Evolutionary conservation across 2,888 invertebrate species (phyloP).

Genomic region (Matsumyia berberina): DNA sequence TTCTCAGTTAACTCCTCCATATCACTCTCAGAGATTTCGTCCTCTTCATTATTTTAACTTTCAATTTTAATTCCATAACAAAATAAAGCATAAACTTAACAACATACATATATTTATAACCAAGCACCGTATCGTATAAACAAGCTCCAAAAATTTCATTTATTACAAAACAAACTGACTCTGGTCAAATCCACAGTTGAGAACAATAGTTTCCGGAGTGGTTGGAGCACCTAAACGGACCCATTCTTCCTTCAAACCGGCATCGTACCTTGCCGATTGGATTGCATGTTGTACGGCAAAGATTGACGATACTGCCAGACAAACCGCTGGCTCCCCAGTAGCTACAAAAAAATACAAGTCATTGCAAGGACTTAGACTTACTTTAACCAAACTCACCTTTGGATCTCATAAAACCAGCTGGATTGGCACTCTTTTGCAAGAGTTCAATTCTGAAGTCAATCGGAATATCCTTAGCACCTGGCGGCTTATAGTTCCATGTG

Average conservation of each 20-base stretch:
- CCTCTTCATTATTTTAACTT: not conserved
- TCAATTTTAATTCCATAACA: too few species aligned
- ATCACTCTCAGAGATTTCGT: not conserved
- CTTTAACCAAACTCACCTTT: conserved; percentile 86
- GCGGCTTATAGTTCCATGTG: conserved; percentile 94
- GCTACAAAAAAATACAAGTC: conserved; percentile 83
- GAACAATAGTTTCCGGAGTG: conserved; percentile 82
- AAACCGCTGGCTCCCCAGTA: conserved; percentile 88
- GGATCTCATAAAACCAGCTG: conserved; percentile 89
- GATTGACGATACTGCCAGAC: conserved; percentile 85
- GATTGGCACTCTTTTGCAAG: conserved; percentile 88
- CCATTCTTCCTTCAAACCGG: conserved; percentile 84
- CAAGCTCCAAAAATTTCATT: not conserved
- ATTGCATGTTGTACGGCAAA: conserved; percentile 90
- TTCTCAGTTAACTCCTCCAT: too few species aligned
- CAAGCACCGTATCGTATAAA: conserved; percentile 33
- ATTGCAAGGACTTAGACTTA: too few species aligned
- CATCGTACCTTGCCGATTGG: conserved; percentile 88
- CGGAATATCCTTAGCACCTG: conserved; percentile 91
- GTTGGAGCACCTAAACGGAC: conserved; percentile 82
- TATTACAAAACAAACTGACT: conserved; percentile 47
- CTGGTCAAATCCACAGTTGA: conserved; percentile 80
- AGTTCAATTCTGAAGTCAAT: conserved; percentile 90
- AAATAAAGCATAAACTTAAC: conserved; percentile 8
- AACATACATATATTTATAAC: conserved; percentile 15